A percentile compares a stretch with the other conserved stretches of the same genome.
These are phyloP conservation scores for Melieria omissa DNA, from an alignment of 2,888 invertebrate genomes.

Conservation along the genomic window DNA sequence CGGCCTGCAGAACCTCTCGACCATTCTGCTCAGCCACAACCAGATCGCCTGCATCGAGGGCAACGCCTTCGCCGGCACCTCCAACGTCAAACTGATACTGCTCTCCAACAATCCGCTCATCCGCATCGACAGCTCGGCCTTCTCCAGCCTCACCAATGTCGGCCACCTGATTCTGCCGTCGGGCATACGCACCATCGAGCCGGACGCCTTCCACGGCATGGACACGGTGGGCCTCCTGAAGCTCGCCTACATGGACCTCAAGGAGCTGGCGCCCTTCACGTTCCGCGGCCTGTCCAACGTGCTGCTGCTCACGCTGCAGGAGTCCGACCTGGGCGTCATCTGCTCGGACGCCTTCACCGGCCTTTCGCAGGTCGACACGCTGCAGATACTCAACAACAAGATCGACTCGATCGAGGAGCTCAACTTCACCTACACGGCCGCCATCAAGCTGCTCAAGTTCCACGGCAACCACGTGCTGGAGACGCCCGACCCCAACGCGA, in stretches of 20 bases:
- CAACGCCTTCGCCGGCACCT: conserved; percentile 88
- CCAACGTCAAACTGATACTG: conserved; percentile 83
- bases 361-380: conserved; percentile 75
- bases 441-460: conserved; percentile 77
- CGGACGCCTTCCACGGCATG: conserved; percentile 83
- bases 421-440: conserved; percentile 76
- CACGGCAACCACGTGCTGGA: conserved; percentile 87
- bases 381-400: conserved; percentile 86
- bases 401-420: conserved; percentile 84
- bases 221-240: conserved; percentile 85
- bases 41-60: conserved; percentile 77
- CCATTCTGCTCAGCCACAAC: conserved; percentile 77
- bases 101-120: conserved; percentile 87
- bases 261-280: conserved; percentile 76
- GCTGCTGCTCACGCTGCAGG: conserved; percentile 80
- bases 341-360: conserved; percentile 81
- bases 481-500: conserved; percentile 75
- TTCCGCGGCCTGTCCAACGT: conserved; percentile 83
- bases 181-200: conserved; percentile 79
- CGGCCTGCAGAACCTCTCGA: conserved; percentile 82
- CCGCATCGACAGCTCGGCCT: conserved; percentile 83
- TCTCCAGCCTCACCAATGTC: conserved; percentile 85
- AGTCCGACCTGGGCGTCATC: conserved; percentile 83
- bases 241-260: conserved; percentile 85
- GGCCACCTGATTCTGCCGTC: conserved; percentile 86